A percentile compares a stretch with the other conserved stretches of the same genome.
Conservation (phyloP, 2,888 invertebrate species). For the Drosophila suboccidentalis region DNA sequence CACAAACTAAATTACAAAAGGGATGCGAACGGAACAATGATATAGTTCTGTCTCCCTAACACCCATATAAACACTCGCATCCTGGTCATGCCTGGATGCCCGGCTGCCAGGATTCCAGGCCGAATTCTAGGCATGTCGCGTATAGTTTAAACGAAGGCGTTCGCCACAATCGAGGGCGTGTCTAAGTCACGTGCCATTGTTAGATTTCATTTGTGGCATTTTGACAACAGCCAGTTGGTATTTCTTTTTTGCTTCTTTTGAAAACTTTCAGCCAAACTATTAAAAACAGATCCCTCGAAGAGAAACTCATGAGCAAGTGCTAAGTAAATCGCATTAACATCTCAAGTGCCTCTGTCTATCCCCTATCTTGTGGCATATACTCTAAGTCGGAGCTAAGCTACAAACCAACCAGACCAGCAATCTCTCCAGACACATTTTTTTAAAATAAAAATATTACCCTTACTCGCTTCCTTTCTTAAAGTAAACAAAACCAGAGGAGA, state of each 20-base stretch:
- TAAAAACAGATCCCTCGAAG: constrained; percentile 24
- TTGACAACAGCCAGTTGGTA: no score
- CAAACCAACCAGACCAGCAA: constrained; percentile 7
- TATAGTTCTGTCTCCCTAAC: constrained; percentile 13
- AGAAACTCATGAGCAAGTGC: constrained; percentile 11
- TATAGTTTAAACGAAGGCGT: constrained; percentile 30
- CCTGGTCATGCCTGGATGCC: background rate
- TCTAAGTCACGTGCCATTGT: constrained; percentile 50
- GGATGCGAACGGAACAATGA: constrained; percentile 10
- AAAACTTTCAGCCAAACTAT: constrained; percentile 24
- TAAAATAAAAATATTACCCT: constrained; percentile 25
- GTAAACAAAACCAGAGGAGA: constrained; percentile 1
- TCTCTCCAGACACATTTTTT: constrained; percentile 19
- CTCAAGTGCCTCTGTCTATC: constrained; percentile 19
- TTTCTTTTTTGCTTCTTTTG: no score
- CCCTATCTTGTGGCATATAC: background rate
- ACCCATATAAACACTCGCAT: background rate
- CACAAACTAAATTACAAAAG: constrained; percentile 36
- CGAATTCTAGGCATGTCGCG: constrained; percentile 37
- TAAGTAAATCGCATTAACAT: constrained; percentile 56
- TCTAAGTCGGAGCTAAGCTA: constrained; percentile 5
- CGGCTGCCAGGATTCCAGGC: constrained; percentile 18
- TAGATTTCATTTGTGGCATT: constrained; percentile 39
- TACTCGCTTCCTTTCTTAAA: background rate
- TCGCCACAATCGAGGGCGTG: constrained; percentile 9